Evolutionary conservation across 2,113 vertebrate genomes (phyloP).

Genomic region (Lathamus discolor): DNA sequence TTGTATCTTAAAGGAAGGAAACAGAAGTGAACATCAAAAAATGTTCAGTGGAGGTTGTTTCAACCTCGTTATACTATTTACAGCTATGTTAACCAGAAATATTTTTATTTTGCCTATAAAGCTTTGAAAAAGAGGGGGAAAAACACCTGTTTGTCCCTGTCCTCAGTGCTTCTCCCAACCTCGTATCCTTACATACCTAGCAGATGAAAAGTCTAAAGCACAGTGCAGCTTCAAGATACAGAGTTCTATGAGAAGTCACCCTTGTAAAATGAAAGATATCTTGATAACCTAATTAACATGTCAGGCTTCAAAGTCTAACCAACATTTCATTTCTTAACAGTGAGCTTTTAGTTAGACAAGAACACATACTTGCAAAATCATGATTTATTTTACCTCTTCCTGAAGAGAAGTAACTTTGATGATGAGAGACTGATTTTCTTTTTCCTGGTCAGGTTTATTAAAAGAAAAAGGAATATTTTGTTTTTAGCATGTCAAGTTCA

Average conservation of each 20-base stretch:
- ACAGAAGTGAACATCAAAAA: background rate
- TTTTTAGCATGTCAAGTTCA: background rate
- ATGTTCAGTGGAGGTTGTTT: background rate
- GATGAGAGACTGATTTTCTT: conserved; percentile 84
- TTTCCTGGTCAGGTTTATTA: conserved; percentile 72
- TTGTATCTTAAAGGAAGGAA: background rate
- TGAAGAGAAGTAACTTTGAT: conserved; percentile 83
- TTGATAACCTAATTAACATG: background rate
- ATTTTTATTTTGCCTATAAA: background rate
- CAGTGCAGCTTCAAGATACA: background rate
- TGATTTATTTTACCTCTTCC: conserved; percentile 80
- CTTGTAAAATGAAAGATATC: background rate
- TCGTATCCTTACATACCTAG: background rate
- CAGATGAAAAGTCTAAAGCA: background rate
- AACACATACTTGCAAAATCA: background rate
- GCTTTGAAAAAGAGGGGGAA: accelerated
- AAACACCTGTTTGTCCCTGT: background rate
- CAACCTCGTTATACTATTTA: background rate
- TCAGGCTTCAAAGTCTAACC: background rate
- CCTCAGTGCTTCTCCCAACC: background rate
- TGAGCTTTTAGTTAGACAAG: background rate
- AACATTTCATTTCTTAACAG: background rate
- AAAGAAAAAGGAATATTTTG: background rate
- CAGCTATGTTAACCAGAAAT: background rate
- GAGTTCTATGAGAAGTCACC: background rate